phyloP scores from a whole-genome alignment of 2,113 vertebrate genomes.

The Ictalurus furcatus region DNA sequence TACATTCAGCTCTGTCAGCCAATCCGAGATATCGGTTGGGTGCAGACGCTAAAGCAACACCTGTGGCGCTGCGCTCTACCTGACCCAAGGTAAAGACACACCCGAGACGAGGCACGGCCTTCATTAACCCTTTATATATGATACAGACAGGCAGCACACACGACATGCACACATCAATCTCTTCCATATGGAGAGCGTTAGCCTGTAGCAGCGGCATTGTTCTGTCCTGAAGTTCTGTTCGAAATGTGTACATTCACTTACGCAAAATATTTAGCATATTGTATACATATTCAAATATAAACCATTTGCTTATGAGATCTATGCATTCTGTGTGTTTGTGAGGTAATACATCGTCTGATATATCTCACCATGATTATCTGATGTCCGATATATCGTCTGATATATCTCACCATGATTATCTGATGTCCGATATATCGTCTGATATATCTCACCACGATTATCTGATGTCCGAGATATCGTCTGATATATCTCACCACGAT shows the following conservation, averaged over 20 bases:
- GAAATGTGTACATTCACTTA: slow-evolving; percentile 50
- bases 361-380: too few species aligned
- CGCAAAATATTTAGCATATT: neutral
- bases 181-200: slow-evolving; percentile 71
- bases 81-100: slow-evolving; percentile 74
- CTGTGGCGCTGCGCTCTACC: slow-evolving; percentile 79
- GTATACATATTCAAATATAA: neutral
- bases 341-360: neutral
- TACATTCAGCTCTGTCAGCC: slow-evolving; percentile 83
- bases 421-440: too few species aligned
- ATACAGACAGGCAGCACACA: neutral
- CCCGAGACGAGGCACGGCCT: slow-evolving; percentile 51
- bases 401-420: too few species aligned
- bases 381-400: too few species aligned
- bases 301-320: neutral
- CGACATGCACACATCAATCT: slow-evolving; percentile 56
- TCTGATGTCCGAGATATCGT: too few species aligned
- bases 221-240: neutral
- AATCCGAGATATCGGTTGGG: slow-evolving; percentile 81
- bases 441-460: too few species aligned
- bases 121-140: neutral
- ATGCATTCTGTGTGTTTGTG: neutral
- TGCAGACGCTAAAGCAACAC: slow-evolving; percentile 82
- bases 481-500: too few species aligned
- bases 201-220: neutral